A percentile compares a stretch with the other conserved stretches of the same genome.
Conservation (phyloP, 2,113 vertebrate genomes). For the Apteryx mantelli region DNA sequence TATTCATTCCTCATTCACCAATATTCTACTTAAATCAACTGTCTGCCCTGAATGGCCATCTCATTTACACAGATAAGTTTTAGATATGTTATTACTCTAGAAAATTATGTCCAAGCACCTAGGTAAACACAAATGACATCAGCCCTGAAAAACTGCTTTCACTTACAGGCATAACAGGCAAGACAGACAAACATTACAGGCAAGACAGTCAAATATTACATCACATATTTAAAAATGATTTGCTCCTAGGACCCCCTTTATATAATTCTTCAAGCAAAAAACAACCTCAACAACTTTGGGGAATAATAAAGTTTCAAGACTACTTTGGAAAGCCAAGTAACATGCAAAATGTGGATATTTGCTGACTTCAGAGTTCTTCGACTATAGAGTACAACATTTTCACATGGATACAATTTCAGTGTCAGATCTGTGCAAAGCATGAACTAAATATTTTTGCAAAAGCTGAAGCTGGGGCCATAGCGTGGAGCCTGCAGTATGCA, state of each 20-base stretch:
- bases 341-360: background rate
- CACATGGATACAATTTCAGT: background rate
- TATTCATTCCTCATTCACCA: background rate
- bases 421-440: background rate
- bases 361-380: background rate
- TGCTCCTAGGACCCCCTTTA: background rate
- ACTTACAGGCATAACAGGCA: background rate
- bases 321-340: background rate
- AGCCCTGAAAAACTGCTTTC: background rate
- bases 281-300: background rate
- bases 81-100: background rate
- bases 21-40: fast-evolving
- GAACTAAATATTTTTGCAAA: background rate
- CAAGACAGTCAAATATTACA: background rate
- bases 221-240: background rate
- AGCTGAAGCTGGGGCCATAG: background rate
- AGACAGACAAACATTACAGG: background rate
- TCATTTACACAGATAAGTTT: background rate
- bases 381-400: background rate
- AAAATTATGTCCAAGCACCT: background rate
- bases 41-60: background rate
- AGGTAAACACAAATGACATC: background rate
- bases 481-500: background rate
- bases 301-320: background rate
- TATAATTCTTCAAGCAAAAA: background rate